Percentiles rank a stretch among this genome's conserved stretches.
phyloP scores from a whole-genome alignment of 1,140 invertebrate genomes.

The Venturia canescens region DNA sequence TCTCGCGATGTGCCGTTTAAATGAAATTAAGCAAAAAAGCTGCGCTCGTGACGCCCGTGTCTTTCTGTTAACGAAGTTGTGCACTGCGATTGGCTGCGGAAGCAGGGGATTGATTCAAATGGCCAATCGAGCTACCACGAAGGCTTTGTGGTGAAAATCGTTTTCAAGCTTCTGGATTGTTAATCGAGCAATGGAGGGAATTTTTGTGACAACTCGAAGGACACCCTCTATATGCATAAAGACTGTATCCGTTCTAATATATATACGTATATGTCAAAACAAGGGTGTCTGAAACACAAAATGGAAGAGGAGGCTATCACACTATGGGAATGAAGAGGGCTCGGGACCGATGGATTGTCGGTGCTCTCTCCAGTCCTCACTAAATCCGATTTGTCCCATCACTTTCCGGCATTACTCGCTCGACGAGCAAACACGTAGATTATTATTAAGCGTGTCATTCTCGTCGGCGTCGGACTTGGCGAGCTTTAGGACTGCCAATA shows the following conservation, averaged over 20 bases:
- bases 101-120: no score
- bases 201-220: no score
- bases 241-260: no score
- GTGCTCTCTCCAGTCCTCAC: constrained; percentile 9
- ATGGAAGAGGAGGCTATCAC: background rate
- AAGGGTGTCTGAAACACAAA: constrained; percentile 21
- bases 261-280: background rate
- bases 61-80: no score
- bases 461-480: background rate
- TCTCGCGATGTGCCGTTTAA: no score
- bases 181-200: no score
- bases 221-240: background rate
- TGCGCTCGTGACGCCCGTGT: no score
- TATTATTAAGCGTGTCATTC: constrained; percentile 47
- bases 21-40: no score
- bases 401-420: constrained; percentile 54
- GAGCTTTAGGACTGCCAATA: background rate
- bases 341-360: constrained; percentile 8
- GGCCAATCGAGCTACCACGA: no score
- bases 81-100: no score
- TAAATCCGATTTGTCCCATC: constrained; percentile 58
- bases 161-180: no score
- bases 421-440: constrained; percentile 56
- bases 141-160: no score
- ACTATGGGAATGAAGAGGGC: constrained; percentile 2